phyloP scores from a whole-genome alignment of 2,888 invertebrate species.

The Clostera curtula region DNA sequence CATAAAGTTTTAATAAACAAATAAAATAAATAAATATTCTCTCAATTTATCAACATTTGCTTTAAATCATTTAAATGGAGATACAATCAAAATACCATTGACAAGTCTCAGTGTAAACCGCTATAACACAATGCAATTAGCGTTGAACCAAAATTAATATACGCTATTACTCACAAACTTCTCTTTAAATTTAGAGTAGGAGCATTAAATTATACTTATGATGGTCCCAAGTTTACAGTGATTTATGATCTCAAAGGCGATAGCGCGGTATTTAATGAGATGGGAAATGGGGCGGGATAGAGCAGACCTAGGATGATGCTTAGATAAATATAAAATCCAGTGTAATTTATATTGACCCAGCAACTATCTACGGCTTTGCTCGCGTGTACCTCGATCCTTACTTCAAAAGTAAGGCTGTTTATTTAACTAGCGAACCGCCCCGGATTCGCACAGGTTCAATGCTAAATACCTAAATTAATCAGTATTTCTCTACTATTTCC shows the following conservation, averaged over 20 bases:
- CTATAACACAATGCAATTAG: conserved; percentile 23
- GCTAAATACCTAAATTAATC: no score
- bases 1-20: no score
- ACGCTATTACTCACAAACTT: conserved; percentile 20
- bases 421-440: no score
- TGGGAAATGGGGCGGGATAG: conserved; percentile 1
- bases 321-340: no score
- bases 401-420: no score
- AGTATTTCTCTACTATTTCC: no score
- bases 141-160: conserved; percentile 23
- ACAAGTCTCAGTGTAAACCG: conserved; percentile 13
- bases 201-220: conserved; percentile 12
- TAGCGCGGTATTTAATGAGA: conserved; percentile 9
- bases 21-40: no score
- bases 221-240: conserved; percentile 8
- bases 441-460: no score
- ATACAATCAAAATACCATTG: neutral
- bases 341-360: no score
- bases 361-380: no score
- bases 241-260: conserved; percentile 9
- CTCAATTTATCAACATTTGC: no score
- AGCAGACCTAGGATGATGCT: neutral
- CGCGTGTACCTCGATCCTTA: no score
- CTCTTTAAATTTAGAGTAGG: conserved; percentile 7
- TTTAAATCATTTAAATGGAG: neutral